Evolutionary conservation across 2,888 invertebrate genomes (phyloP), one percentile per base, ranked within the genome.

Genomic region (Agrochola lychnidis): DNA sequence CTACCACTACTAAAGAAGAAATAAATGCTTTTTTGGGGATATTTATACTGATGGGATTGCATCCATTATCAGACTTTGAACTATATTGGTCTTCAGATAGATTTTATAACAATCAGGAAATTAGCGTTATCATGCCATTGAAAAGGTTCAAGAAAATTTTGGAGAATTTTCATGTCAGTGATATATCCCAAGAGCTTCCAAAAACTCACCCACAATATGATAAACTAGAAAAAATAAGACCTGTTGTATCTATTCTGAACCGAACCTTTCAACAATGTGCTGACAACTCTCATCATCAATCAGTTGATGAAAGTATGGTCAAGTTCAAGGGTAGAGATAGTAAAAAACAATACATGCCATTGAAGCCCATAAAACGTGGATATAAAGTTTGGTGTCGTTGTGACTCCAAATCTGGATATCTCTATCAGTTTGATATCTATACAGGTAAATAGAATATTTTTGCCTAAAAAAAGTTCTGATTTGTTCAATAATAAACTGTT

Each of bases 261-360:
- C 42, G 19, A 64, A 64, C 40, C 42, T 64, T 64, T 42, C 42
- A 64, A 64, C 40, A 40, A 64, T 64, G 40, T 64, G 64, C 64
- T 42, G 64, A 42, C 40, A 64, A 64, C 25, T 64, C 64, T 42
- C 40, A 64, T 64, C 64, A 64, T 42, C 42, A 64, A 64, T 64
- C 64, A 42, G n/a, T 64, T 61, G 76, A 84, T 66, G 81, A 84
- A 59, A 73, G 76, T 51, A 84, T 86, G 86, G 66, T 84, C 16
- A 81, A 82, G 73, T 84, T 84, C 63, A 83, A 87, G 70, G 84
- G 85, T 25, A 59, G 83, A 16, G 72, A 72, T 45, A 59, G 56
- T 3, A 76, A 76, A 36, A 89, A 89, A 70, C 88, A 88, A 59
- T 87, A 87, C 62, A 89, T 66, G 64, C 66, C 66, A 40, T 67